These are phyloP conservation scores for Gambusia holbrooki DNA, from an alignment of 2,113 vertebrate species.

Conservation along the genomic window DNA sequence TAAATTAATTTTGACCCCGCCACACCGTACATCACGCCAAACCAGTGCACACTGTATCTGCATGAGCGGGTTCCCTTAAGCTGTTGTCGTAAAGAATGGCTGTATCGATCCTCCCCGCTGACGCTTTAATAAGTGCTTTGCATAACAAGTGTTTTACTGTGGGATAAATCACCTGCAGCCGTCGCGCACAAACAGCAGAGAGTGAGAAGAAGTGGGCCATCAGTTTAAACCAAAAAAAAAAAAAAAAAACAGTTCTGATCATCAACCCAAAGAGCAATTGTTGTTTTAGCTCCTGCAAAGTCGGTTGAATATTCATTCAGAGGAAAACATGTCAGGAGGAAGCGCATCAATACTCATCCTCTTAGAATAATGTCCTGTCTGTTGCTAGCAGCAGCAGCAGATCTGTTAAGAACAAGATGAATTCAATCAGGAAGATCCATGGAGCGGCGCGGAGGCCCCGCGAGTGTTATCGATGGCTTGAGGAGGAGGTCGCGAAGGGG, in stretches of 20 bases:
- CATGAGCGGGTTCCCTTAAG: conserved; percentile 70
- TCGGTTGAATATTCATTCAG: conserved; percentile 6
- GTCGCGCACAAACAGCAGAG: conserved; percentile 20
- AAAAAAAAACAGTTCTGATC: background rate
- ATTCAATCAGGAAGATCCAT: conserved; percentile 70
- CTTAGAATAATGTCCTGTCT: conserved; percentile 26
- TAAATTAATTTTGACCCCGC: conserved; percentile 78
- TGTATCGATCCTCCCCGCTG: conserved; percentile 75
- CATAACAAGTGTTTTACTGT: conserved; percentile 77
- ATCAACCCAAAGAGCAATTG: background rate
- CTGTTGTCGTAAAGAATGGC: conserved; percentile 75
- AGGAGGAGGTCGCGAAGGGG: conserved; percentile 47
- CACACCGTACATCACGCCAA: conserved; percentile 64
- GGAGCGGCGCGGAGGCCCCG: conserved; percentile 18
- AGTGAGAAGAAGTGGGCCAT: background rate
- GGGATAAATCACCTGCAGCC: conserved; percentile 63
- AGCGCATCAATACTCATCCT: background rate
- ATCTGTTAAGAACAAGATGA: conserved; percentile 46
- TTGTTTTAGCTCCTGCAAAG: background rate
- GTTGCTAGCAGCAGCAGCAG: conserved; percentile 25
- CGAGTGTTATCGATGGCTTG: conserved; percentile 69
- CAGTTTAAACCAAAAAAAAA: background rate
- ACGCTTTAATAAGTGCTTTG: conserved; percentile 76
- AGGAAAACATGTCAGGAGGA: conserved; percentile 15
- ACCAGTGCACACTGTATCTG: conserved; percentile 49